Conservation (phyloP, 2,797 vertebrate species). For the Periophthalmus magnuspinnatus region DNA sequence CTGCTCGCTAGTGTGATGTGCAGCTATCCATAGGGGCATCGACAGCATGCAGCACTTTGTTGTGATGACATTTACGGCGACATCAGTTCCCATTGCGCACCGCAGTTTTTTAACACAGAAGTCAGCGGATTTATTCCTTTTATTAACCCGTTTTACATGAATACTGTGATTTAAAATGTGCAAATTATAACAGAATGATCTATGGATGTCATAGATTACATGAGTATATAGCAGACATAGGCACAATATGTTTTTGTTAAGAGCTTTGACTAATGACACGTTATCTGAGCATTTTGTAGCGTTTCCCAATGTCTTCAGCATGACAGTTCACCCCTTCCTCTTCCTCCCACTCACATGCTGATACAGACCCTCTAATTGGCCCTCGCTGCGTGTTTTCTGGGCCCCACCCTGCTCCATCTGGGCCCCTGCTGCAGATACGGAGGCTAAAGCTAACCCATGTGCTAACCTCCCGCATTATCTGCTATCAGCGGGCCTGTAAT, state of each 20-base stretch:
- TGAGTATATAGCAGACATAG: too few relatives aligned
- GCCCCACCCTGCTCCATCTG: conserved; percentile 58
- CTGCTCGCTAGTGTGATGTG: too few relatives aligned
- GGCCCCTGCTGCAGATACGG: conserved; percentile 61
- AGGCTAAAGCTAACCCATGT: conserved; percentile 45
- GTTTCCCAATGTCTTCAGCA: conserved; percentile 54
- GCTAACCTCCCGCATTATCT: background rate
- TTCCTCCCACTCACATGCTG: conserved; percentile 45
- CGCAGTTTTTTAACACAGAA: too few relatives aligned
- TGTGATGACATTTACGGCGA: too few relatives aligned
- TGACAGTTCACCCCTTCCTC: conserved; percentile 40
- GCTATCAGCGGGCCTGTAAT: conserved; percentile 54
- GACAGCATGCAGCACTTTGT: too few relatives aligned
- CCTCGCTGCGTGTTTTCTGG: conserved; percentile 33
- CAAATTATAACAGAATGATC: too few relatives aligned
- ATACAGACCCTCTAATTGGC: conserved; percentile 58
- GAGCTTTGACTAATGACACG: conserved; percentile 52
- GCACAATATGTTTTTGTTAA: background rate
- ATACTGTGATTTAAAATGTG: too few relatives aligned
- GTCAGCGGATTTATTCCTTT: too few relatives aligned
- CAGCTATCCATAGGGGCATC: too few relatives aligned
- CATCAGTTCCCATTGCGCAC: too few relatives aligned
- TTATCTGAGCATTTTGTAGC: conserved; percentile 46
- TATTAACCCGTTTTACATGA: too few relatives aligned
- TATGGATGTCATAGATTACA: too few relatives aligned